Evolutionary conservation across 2,113 vertebrate species (phyloP), one percentile per base, ranked within the genome.

Genomic region (Heptranchias perlo): DNA sequence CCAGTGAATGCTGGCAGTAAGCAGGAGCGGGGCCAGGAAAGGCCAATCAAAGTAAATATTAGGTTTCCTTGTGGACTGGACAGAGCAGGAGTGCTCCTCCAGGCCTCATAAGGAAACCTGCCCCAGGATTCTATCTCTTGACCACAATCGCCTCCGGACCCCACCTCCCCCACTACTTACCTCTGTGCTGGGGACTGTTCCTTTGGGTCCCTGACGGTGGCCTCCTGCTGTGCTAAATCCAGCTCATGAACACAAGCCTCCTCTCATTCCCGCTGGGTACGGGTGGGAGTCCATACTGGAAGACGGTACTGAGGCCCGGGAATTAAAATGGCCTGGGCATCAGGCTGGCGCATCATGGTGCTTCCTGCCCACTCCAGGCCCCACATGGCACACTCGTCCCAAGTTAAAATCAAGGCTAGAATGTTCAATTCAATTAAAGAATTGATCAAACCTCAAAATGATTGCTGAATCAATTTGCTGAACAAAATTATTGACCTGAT

Each of bases 381-480:
- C 13, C 8, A 1, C 47, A 49, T 87, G 18, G 0, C 28, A 0
- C 49, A 58, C 10, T 35, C 28, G 11, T 31, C 28, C 10, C 4
- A 13, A 58, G 13, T 8, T 58, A 58, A 52, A 58, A 58, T 91
- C 28, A 91, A 14, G 31, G 1, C 58, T 23, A n/a, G 18, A 7
- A 69, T 92, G 28, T 92, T 10, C 49, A 54, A 54, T 89, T 89
- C 86, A 92, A 62, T n/a, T 92, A n/a, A 49, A 69, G 93, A 67
- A 67, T 28, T 95, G 1, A 69, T 31, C 28, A 95, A 73, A 52
- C 31, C 13, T 65, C 62, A 18, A 65, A 39, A 94, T 47, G 28
- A 28, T 95, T 52, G 11, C 25, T 52, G 52, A 69, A 73, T 95
- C 65, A 69, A 69, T 69, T 4, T 94, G n/a, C 62, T 49, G 49